Percentiles rank a stretch among this genome's conserved stretches.
Conservation (phyloP, 2,797 vertebrate genomes). For the Eremophila alpestris region DNA sequence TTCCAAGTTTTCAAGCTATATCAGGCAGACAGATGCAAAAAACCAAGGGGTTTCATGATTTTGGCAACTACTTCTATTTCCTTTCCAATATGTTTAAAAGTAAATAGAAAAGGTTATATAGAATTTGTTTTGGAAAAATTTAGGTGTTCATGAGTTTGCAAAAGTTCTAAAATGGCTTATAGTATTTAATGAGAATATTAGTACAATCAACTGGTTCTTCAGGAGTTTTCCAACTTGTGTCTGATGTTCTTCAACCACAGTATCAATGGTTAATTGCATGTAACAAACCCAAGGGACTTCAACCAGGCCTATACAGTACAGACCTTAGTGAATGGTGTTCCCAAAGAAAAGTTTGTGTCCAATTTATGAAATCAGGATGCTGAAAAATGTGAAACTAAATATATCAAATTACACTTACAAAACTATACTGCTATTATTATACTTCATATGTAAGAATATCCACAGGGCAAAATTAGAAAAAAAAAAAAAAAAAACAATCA, state of each 20-base stretch:
- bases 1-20: neutral
- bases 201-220: neutral
- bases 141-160: neutral
- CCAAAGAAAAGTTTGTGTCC: neutral
- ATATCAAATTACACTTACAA: neutral
- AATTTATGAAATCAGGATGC: neutral
- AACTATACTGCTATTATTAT: neutral
- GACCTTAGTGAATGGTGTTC: neutral
- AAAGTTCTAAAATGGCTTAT: neutral
- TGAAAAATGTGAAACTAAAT: neutral
- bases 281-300: neutral
- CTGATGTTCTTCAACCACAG: neutral
- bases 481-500: too few species aligned
- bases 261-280: neutral
- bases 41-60: neutral
- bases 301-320: neutral
- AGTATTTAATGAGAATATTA: neutral
- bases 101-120: neutral
- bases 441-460: neutral
- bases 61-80: neutral
- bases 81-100: neutral
- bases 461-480: neutral
- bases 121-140: neutral
- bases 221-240: neutral
- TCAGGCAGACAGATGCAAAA: neutral